Base-by-base conservation (phyloP, 1,140 invertebrate genomes). In the Camponotus vicinus region DNA sequence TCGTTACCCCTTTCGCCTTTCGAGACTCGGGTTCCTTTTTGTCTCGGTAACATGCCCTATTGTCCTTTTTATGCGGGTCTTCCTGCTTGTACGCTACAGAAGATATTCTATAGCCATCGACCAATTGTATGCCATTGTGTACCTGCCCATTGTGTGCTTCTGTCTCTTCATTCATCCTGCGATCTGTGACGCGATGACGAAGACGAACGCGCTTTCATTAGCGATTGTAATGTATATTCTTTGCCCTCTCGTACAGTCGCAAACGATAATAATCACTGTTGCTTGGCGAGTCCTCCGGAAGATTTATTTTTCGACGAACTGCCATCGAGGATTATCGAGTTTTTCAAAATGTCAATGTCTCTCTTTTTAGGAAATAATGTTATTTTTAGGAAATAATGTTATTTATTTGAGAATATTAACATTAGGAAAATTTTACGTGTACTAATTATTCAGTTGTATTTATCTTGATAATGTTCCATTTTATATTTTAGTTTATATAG, bases 51-150 rank as follows among this genome's bases (percentile, higher is more conserved):
- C 84, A 55, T 64, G 77, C 9, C 67, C 89, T 82, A 90, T 90
- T 90, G 88, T 90, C 78, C 88, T 90, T 79, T 90, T 90, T 87
- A 83, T 86, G 55, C 67, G 15, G 27, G 61, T 84, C 84, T 89
- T 86, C 73, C 71, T 83, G 78, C 64, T 77, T 67, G 84, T 67
- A 34, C 77, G 34, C 77, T 57, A 66, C 63, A 70, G 42, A 69
- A 82, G 84, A 61, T 86, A 67, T 63, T 80, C 76, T 89, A 82
- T 71, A 89, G 88, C 67, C 64, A 67, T 77, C 71, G 85, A 59
- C 89, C 88, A 78, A 90, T 90, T 76, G 88, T 82, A 63, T 49
- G 59, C 89, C 85, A 90, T 90, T 89, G 88, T 90, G 45, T 86
- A 73, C 80, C 80, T 87, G 88, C 57, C 85, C 40, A 90, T 90